These are phyloP conservation scores for Tetranychus piercei DNA, from an alignment of 2,888 invertebrate genomes.

Conservation along the genomic window DNA sequence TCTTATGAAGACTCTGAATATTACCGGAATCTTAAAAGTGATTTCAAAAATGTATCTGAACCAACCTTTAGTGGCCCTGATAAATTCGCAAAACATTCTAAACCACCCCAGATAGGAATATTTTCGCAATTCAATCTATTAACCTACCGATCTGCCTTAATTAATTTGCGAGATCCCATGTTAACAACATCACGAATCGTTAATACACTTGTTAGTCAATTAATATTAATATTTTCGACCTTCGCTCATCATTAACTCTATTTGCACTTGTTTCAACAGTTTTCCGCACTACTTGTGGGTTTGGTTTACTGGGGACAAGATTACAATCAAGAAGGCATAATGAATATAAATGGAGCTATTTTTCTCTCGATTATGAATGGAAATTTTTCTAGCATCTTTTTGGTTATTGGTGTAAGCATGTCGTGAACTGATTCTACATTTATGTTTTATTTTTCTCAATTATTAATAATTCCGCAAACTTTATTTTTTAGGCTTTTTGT, in stretches of 20 bases:
- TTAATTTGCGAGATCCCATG: slow-evolving; percentile 70
- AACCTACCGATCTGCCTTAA: slow-evolving; percentile 56
- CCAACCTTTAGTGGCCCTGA: slow-evolving; percentile 38
- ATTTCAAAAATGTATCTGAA: background rate
- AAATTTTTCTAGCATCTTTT: slow-evolving; percentile 81
- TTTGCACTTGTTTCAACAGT: slow-evolving; percentile 15
- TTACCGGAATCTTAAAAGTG: background rate
- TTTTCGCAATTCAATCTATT: background rate
- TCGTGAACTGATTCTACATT: background rate
- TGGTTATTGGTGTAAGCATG: slow-evolving; percentile 66
- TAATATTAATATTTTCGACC: background rate
- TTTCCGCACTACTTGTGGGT: slow-evolving; percentile 31
- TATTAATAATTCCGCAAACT: no score
- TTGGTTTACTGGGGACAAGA: slow-evolving; percentile 33
- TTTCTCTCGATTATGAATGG: slow-evolving; percentile 76
- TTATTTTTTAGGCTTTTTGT: background rate
- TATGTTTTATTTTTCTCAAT: background rate
- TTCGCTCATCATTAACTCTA: background rate
- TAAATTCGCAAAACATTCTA: slow-evolving; percentile 37
- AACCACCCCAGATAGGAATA: background rate
- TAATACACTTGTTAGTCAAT: slow-evolving; percentile 58
- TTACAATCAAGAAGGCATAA: slow-evolving; percentile 64
- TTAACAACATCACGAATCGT: slow-evolving; percentile 67
- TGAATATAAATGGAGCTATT: slow-evolving; percentile 80
- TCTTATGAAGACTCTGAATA: background rate